phyloP scores from a whole-genome alignment of 2,888 invertebrate genomes.

The Perizoma affinitatum region DNA sequence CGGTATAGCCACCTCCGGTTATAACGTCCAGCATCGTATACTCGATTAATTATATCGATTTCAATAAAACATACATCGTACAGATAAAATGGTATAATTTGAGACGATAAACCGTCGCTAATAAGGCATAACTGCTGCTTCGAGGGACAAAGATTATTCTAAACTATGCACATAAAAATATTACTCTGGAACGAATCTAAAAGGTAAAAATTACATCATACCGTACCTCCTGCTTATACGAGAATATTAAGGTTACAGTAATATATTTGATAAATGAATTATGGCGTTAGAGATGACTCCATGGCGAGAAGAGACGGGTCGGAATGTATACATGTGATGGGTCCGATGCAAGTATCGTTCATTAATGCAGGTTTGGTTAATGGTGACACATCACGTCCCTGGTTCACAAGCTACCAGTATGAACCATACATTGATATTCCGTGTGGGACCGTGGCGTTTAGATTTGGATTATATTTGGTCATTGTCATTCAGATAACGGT shows the following conservation, averaged over 20 bases:
- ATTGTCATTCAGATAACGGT: slow-evolving; percentile 76
- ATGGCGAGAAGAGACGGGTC: slow-evolving; percentile 30
- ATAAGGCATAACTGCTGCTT: slow-evolving; percentile 74
- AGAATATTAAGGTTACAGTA: slow-evolving; percentile 46
- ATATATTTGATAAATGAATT: slow-evolving; percentile 45
- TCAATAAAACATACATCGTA: slow-evolving; percentile 80
- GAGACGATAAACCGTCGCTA: slow-evolving; percentile 69
- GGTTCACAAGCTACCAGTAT: slow-evolving; percentile 79
- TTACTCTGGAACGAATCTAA: slow-evolving; percentile 62
- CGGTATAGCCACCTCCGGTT: slow-evolving; percentile 68
- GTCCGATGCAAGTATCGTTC: slow-evolving; percentile 61
- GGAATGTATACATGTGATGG: slow-evolving; percentile 61
- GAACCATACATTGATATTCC: slow-evolving; percentile 76
- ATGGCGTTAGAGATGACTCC: slow-evolving; percentile 15
- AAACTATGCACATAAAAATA: slow-evolving; percentile 63
- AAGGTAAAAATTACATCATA: slow-evolving; percentile 51
- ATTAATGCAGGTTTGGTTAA: slow-evolving; percentile 79
- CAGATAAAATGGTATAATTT: slow-evolving; percentile 79
- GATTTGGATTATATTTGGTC: slow-evolving; percentile 81
- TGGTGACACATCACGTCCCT: slow-evolving; percentile 79
- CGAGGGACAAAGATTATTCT: slow-evolving; percentile 60
- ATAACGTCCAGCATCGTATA: slow-evolving; percentile 80
- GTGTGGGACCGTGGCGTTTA: slow-evolving; percentile 74
- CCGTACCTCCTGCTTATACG: slow-evolving; percentile 56
- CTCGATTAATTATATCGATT: slow-evolving; percentile 81